Conservation (phyloP, 2,113 vertebrate species). For the Desmodus rotundus region DNA sequence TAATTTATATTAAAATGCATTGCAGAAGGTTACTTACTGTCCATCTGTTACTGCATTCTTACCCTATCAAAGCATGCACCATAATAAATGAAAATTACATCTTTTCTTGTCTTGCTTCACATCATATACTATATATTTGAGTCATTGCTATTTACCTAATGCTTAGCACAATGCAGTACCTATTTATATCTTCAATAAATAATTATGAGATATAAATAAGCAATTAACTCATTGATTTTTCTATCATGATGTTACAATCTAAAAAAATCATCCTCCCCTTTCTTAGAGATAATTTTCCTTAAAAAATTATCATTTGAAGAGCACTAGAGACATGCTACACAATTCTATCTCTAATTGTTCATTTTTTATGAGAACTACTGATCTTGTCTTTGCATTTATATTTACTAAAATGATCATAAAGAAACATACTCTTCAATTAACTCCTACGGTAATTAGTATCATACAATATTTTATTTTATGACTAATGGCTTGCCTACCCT, state of each 20-base stretch:
- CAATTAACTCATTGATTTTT: slow-evolving; percentile 45
- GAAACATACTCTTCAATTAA: neutral
- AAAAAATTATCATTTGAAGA: neutral
- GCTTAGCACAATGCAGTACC: neutral
- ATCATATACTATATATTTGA: neutral
- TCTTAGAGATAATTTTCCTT: neutral
- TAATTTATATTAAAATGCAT: neutral
- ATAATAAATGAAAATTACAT: neutral
- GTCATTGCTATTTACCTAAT: neutral
- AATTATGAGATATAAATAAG: slow-evolving; percentile 5
- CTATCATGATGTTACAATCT: neutral
- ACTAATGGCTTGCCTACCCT: neutral
- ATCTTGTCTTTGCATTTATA: neutral
- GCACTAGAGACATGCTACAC: neutral
- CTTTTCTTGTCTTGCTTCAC: neutral
- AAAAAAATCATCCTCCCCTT: neutral
- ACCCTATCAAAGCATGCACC: neutral
- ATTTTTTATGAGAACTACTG: neutral
- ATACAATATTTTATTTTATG: slow-evolving; percentile 16
- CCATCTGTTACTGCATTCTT: neutral
- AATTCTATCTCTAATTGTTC: neutral
- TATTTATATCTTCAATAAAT: slow-evolving; percentile 1
- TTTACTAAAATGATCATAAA: neutral
- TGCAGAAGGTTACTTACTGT: neutral
- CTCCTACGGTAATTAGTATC: slow-evolving; percentile 27